Evolutionary conservation across 2,888 invertebrate species (phyloP).

Genomic region (Melikaiella ostensackeni): DNA sequence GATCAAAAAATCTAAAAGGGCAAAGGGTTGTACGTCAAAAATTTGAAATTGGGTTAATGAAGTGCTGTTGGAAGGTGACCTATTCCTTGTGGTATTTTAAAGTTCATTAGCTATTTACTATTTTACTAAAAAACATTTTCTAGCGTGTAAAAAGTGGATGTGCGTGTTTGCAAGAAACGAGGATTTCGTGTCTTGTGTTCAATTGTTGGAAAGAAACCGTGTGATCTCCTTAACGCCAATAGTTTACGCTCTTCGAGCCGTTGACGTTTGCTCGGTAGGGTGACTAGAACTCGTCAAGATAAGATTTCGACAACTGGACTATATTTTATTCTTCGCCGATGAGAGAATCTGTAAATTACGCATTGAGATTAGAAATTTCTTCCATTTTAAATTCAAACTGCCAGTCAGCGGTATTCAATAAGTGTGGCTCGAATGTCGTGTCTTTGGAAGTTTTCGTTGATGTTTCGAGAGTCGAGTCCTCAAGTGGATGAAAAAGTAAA

Average conservation of each 20-base stretch:
- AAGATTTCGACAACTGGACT: constrained; percentile 31
- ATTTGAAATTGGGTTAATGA: not conserved
- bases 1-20: too few relatives aligned
- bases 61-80: not conserved
- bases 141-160: not conserved
- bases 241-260: constrained; percentile 53
- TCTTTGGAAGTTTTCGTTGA: not conserved
- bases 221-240: constrained; percentile 66
- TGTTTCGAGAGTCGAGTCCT: not conserved
- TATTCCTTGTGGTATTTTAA: not conserved
- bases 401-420: not conserved
- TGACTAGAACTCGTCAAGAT: constrained; percentile 26
- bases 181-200: not conserved
- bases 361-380: constrained; percentile 32
- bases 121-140: not conserved
- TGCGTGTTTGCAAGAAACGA: not conserved
- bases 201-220: constrained; percentile 56
- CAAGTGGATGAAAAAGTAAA: not conserved
- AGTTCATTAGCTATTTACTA: not conserved
- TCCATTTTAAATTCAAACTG: not conserved
- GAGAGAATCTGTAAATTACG: constrained; percentile 25
- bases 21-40: not conserved
- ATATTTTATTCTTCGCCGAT: not conserved
- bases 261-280: constrained; percentile 22
- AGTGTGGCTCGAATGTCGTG: not conserved